A percentile compares a stretch with the other conserved stretches of the same genome.
Evolutionary conservation across 2,797 vertebrate species (phyloP).

Genomic region (Scolopax rusticola): DNA sequence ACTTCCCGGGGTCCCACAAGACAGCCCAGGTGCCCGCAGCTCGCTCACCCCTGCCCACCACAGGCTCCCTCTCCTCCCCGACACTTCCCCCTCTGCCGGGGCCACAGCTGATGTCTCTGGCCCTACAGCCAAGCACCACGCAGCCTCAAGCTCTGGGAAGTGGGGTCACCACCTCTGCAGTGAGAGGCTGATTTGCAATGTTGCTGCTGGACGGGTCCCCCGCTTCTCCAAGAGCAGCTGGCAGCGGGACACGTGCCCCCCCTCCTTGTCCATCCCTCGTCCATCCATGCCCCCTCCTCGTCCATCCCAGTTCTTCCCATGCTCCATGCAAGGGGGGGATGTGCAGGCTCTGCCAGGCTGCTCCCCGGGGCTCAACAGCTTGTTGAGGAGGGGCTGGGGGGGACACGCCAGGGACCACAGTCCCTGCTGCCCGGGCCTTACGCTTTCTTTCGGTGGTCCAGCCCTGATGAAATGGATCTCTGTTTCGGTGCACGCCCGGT

Average conservation of each 20-base stretch:
- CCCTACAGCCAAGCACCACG: background rate
- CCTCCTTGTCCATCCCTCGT: background rate
- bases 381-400: background rate
- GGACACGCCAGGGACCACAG: background rate
- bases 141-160: background rate
- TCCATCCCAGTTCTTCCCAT: background rate
- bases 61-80: rapidly evolving
- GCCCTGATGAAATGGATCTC: background rate
- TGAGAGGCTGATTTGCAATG: background rate
- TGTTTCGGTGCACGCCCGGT: slow-evolving; percentile 1
- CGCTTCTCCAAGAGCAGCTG: background rate
- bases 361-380: background rate
- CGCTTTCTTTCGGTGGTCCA: background rate
- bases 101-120: background rate
- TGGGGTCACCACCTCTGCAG: background rate
- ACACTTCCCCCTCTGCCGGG: background rate
- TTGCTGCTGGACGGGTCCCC: background rate
- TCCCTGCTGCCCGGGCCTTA: background rate
- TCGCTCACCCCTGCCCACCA: rapidly evolving
- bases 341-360: background rate
- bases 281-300: background rate
- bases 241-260: background rate
- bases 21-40: background rate
- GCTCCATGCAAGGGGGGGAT: background rate
- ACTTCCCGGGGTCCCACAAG: background rate